Conservation (phyloP, 2,113 vertebrate species). For the Centrocercus urophasianus region DNA sequence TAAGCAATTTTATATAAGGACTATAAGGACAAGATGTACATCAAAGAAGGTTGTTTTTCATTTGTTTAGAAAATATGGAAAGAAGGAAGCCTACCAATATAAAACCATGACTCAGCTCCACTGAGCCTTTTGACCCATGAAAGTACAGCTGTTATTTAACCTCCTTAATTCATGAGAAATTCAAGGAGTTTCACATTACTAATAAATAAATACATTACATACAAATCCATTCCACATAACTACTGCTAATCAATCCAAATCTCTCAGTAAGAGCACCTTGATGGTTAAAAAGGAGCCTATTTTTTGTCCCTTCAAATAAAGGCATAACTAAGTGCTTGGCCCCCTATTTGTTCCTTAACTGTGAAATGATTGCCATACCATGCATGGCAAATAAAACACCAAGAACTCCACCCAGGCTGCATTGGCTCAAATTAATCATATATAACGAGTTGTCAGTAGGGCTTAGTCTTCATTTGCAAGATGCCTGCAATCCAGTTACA, state of each 20-base stretch:
- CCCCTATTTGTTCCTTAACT: fast-evolving
- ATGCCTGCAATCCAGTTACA: neutral
- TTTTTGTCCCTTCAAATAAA: neutral
- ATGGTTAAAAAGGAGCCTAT: neutral
- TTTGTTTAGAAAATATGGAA: neutral
- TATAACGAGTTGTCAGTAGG: neutral
- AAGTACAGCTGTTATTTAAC: neutral
- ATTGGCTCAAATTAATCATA: neutral
- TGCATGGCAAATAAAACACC: fast-evolving
- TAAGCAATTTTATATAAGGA: neutral
- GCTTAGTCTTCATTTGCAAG: neutral
- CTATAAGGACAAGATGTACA: neutral
- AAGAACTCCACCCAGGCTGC: neutral
- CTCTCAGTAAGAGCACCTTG: fast-evolving
- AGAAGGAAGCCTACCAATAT: neutral
- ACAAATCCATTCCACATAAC: neutral
- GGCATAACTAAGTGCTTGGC: neutral
- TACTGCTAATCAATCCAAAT: neutral
- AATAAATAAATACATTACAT: neutral
- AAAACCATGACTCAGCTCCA: neutral
- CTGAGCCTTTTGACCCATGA: neutral
- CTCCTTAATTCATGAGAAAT: neutral
- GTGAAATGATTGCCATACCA: neutral
- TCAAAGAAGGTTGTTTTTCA: neutral
- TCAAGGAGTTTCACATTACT: neutral